Evolutionary conservation across 2,113 vertebrate genomes (phyloP).

Genomic region (Pionites leucogaster): DNA sequence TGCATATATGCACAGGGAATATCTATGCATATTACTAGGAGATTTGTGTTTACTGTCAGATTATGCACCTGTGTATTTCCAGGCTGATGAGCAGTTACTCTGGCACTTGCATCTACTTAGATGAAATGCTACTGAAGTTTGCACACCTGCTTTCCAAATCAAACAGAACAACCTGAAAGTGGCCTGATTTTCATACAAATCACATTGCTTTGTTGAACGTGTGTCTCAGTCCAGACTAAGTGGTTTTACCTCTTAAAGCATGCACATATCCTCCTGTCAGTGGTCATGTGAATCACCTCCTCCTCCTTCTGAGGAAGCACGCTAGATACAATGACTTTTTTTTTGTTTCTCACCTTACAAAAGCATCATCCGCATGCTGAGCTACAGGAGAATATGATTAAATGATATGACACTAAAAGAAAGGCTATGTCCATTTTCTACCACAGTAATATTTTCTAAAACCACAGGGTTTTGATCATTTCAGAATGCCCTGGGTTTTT

Average conservation of each 20-base stretch:
- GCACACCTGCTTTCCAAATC: neutral
- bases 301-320: neutral
- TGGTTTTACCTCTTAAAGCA: neutral
- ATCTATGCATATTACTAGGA: neutral
- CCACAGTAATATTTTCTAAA: slow-evolving; percentile 2
- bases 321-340: neutral
- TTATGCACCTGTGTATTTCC: slow-evolving; percentile 10
- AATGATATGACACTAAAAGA: slow-evolving; percentile 1
- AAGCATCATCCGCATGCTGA: neutral
- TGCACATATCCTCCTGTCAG: neutral
- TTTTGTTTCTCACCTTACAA: slow-evolving; percentile 8
- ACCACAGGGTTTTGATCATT: neutral
- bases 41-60: neutral
- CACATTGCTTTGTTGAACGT: neutral
- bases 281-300: neutral
- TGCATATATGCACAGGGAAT: neutral
- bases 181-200: neutral
- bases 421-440: neutral
- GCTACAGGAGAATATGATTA: slow-evolving; percentile 26
- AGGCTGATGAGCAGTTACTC: neutral
- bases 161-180: neutral
- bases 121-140: neutral
- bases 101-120: neutral
- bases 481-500: neutral
- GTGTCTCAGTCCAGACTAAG: neutral